Base-by-base conservation (phyloP, 2,888 invertebrate species). In the Limnephilus marmoratus region DNA sequence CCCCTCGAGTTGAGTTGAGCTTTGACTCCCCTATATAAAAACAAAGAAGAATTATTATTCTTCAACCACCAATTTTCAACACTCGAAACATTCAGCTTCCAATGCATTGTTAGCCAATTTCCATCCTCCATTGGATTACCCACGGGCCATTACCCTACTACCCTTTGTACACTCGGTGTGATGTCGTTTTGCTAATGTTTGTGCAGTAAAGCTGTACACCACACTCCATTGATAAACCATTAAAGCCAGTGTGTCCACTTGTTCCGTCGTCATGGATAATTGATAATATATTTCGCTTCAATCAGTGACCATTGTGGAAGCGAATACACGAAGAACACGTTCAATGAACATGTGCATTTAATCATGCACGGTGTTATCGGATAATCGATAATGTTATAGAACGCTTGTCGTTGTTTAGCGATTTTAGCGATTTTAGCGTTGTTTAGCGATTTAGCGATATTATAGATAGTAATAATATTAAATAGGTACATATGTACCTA, bases 191-290 rank as follows among this genome's bases (percentile, higher is more conserved):
- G 29, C 31, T 81, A 81, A 29, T 90, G 90, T 90, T 37, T n/a
- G 41, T 45, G 81, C 90, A 15, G 41, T 81, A 90, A 81, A 68
- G 68, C 68, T n/a, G 68, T 68, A 68, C 68, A 37, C 81, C 81
- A 81, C 80, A 90, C 81, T 34, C 85, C 45, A 90, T 90, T 83
- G 90, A 90, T 83, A 82, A 90, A 34, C 85, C 68, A 90, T 90
- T 90, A 90, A 37, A 90, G 90, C 68, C 85, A 90, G 68, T 90
- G 85, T 53, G 83, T 80, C 45, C 90, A 85, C 85, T 85, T 85
- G 85, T 68, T 31, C 85, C 53, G 83, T 90, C 85, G 85, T 68
- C 85, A 85, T 7, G 85, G 53, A 90, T 53, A 49, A 85, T n/a
- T 49, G 81, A 53, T 85, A 68, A 81, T 81, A 81, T 81, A 68